These are phyloP conservation scores for Scophthalmus maximus DNA, from an alignment of 2,113 vertebrate species.

Conservation along the genomic window DNA sequence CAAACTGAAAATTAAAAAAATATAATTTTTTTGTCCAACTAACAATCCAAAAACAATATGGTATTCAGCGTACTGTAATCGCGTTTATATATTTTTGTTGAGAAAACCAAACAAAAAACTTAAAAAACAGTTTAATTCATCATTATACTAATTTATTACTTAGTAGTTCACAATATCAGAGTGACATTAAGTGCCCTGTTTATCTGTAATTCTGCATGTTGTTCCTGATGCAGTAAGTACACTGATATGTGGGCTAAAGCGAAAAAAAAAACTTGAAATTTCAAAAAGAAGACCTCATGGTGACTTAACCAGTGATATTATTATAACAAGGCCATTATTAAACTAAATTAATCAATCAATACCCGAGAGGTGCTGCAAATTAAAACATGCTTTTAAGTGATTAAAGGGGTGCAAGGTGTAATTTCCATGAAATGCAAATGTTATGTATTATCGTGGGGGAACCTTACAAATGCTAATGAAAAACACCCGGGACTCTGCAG, in stretches of 20 bases:
- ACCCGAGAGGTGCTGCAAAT: slow-evolving; percentile 24
- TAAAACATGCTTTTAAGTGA: slow-evolving; percentile 37
- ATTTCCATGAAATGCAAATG: slow-evolving; percentile 67
- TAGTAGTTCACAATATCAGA: neutral
- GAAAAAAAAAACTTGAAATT: slow-evolving; percentile 1
- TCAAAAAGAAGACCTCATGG: slow-evolving; percentile 10
- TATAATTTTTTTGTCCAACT: no score
- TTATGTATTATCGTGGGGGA: slow-evolving; percentile 35
- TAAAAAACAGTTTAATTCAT: no score
- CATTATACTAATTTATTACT: no score
- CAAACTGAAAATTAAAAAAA: no score
- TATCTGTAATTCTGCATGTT: no score
- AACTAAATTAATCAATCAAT: slow-evolving; percentile 37
- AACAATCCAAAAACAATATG: no score
- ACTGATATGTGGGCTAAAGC: neutral
- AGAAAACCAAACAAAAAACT: no score
- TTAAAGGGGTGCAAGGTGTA: slow-evolving; percentile 10
- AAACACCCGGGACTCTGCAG: slow-evolving; percentile 42
- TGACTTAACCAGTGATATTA: slow-evolving; percentile 22
- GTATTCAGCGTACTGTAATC: no score
- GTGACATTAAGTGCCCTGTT: neutral
- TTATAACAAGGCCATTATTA: slow-evolving; percentile 29
- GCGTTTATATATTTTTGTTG: no score
- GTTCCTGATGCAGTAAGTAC: neutral
- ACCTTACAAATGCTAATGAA: slow-evolving; percentile 72